These are phyloP conservation scores for Adelosebastes latens DNA, from an alignment of 2,797 vertebrate genomes.

Conservation along the genomic window DNA sequence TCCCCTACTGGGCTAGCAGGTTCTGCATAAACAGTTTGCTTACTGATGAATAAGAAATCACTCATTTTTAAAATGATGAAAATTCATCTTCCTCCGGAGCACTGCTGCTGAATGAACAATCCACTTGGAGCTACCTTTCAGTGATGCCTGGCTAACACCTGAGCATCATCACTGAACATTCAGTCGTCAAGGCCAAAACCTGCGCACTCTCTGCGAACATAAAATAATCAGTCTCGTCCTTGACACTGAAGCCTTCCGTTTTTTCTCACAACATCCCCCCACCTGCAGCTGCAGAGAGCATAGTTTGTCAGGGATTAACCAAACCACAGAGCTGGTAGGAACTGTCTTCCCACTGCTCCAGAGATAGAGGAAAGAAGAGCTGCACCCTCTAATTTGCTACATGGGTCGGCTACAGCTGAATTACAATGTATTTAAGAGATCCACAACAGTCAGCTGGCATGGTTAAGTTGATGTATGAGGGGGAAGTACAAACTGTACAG, in stretches of 20 bases:
- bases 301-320: constrained; percentile 56
- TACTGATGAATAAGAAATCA: constrained; percentile 20
- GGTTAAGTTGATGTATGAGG: constrained; percentile 30
- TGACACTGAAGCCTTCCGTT: constrained; percentile 7
- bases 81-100: neutral
- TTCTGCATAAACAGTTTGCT: constrained; percentile 13
- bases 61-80: constrained; percentile 20
- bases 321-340: constrained; percentile 50
- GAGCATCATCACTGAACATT: neutral
- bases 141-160: neutral
- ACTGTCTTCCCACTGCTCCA: constrained; percentile 44
- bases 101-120: constrained; percentile 4
- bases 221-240: constrained; percentile 45
- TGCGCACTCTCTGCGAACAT: neutral
- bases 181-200: constrained; percentile 27
- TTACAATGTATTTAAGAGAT: constrained; percentile 62
- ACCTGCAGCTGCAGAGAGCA: constrained; percentile 55
- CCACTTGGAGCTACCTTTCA: neutral
- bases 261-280: constrained; percentile 47
- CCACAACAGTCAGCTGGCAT: constrained; percentile 45
- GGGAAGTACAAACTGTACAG: constrained; percentile 29
- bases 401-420: constrained; percentile 57
- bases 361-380: constrained; percentile 37
- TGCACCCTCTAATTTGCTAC: constrained; percentile 72
- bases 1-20: neutral